Base-by-base conservation (phyloP, 2,888 invertebrate species). In the Cataglyphis rosenhaueri region DNA sequence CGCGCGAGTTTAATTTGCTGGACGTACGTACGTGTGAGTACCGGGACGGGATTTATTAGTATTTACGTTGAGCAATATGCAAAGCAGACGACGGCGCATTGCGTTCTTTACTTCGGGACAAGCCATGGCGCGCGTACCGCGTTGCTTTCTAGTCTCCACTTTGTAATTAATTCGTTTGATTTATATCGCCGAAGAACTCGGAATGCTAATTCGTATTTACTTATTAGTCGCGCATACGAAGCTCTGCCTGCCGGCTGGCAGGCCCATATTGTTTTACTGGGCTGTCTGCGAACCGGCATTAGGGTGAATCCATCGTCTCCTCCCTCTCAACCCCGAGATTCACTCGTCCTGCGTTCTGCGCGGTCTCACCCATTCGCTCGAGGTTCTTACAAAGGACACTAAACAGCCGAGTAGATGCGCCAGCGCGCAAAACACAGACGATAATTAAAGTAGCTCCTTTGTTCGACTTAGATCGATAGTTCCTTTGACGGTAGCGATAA, bases 171-270 rank as follows among this genome's bases (percentile, higher is more conserved):
- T 92, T 92, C 92, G 91, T 93, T 92, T 92, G 93, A 92, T 92
- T 92, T 92, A 92, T 92, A 90, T 89, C 88, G 88, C 87, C 90
- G 91, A 92, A 93, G 90, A 90, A 90, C 88, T 85, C 86, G 87
- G 93, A 91, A 93, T 93, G 92, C 92, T 93, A 92, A 93, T 93
- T 91, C 90, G 86, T 93, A 92, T 93, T 93, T 92, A 93, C 92
- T 92, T 92, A 91, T 92, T 91, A 92, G 90, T 89, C 88, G 88
- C 88, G 92, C 87, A 89, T 87, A 82, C 87, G 88, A 87, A 85
- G 86, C 85, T 83, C 55, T n/a, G 52, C n/a, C 52, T 66, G n/a
- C 57, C 85, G 84, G 82, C 86, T 83, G 82, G 82, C 86, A 82
- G 82, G 84, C 87, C 88, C 83, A 90, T 92, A 91, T 91, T 90